Base-by-base conservation (phyloP, 2,888 invertebrate species). In the Cryptocheilus praepositus region DNA sequence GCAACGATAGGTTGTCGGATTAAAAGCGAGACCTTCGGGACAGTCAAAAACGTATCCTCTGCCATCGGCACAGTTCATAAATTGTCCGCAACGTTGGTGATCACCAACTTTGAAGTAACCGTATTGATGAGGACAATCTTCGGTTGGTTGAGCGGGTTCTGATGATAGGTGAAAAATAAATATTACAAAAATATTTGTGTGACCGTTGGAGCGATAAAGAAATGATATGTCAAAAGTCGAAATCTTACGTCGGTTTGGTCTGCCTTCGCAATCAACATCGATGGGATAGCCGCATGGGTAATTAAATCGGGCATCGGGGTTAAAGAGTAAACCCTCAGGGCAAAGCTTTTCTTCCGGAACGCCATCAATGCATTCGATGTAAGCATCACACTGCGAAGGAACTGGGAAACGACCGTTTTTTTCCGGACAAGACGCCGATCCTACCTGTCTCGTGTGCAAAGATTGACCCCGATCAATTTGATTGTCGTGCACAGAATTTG, bases 271-370 rank as follows among this genome's bases (percentile, higher is more conserved):
- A 71, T 93, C 90, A 5, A 95, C 94, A 77, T 96, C 96, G 70
- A 93, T 93, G 58, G 96, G 96, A 88, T 96, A 96, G 81, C 94
- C 93, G 84, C 96, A 96, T 2, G 95, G 95, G 84, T 93, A 95
- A 18, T 91, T 91, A 67, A 92, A 92, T 21, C 92, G 92, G 2
- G 91, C 90, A 56, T 94, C 92, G 4, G 94, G 92, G 84, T 96
- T 95, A 89, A 93, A 96, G 0, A 94, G 90, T 19, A 96, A 90
- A 46, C 96, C 96, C 82, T 96, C 96, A 0, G 95, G 94, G 74
- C 96, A 96, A 3, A 93, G 87, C 81, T 94, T 94, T 85, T 95
- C 93, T 84, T 94, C 93, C 0, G 93, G 90, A 3, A 93, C 92
- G 18, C 96, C 96, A 77, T 96, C 93, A 86, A 92, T 86, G 84